Conservation (phyloP, 2,888 invertebrate genomes). For the Herminia tarsipennalis region DNA sequence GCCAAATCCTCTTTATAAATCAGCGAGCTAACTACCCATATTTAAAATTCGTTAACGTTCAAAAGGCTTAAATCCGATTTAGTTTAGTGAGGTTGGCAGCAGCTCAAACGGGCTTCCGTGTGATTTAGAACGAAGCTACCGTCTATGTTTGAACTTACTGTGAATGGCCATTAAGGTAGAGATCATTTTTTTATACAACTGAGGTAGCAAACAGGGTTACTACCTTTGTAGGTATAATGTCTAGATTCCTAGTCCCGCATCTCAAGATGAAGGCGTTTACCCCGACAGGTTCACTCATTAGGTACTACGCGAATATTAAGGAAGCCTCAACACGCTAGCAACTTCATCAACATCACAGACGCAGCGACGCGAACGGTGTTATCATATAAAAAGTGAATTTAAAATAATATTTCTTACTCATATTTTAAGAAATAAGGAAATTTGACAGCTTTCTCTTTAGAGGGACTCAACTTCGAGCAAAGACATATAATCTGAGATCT, state of each 20-base stretch:
- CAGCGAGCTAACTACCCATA: constrained; percentile 59
- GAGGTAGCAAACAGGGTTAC: background rate
- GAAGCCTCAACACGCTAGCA: too few relatives aligned
- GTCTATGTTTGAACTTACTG: constrained; percentile 36
- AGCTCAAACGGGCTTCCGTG: constrained; percentile 57
- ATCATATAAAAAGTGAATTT: too few relatives aligned
- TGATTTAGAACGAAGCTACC: constrained; percentile 50
- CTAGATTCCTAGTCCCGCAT: background rate
- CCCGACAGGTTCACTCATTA: background rate
- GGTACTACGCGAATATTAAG: too few relatives aligned
- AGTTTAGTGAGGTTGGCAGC: constrained; percentile 58
- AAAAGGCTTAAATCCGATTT: constrained; percentile 64
- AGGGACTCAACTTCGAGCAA: too few relatives aligned
- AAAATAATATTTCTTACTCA: too few relatives aligned
- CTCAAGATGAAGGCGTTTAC: background rate
- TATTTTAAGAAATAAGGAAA: too few relatives aligned
- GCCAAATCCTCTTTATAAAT: constrained; percentile 45
- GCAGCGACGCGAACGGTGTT: too few relatives aligned
- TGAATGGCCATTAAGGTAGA: constrained; percentile 16
- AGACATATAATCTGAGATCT: too few relatives aligned
- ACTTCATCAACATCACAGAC: too few relatives aligned
- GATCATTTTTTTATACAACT: background rate
- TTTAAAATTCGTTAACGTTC: constrained; percentile 67
- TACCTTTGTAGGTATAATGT: too few relatives aligned
- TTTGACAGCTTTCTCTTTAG: too few relatives aligned